These are phyloP conservation scores for Plebejus melissa DNA, from an alignment of 2,888 invertebrate species.

Conservation along the genomic window DNA sequence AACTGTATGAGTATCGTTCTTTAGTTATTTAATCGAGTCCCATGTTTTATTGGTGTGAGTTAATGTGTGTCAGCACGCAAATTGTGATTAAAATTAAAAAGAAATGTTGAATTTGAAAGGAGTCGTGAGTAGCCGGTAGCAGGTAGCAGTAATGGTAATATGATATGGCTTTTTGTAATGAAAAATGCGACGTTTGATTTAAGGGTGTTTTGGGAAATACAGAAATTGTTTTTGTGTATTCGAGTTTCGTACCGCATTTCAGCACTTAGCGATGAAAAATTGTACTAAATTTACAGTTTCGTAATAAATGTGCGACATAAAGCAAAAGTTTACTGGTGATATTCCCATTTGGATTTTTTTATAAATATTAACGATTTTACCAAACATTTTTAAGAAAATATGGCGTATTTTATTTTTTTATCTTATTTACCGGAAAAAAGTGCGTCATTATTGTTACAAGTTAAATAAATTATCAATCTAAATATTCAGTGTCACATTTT, in stretches of 20 bases:
- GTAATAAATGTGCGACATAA: background rate
- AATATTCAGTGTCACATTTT: slow-evolving; percentile 11
- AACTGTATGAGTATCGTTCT: slow-evolving; percentile 47
- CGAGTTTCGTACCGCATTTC: slow-evolving; percentile 1
- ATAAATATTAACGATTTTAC: background rate
- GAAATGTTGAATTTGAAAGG: slow-evolving; percentile 49
- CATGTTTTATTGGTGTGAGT: slow-evolving; percentile 63
- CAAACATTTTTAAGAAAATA: background rate
- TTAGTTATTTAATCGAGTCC: slow-evolving; percentile 61
- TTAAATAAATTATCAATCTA: background rate
- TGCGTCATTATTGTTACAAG: background rate
- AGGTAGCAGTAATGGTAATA: slow-evolving; percentile 31
- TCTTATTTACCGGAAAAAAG: background rate
- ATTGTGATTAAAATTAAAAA: slow-evolving; percentile 76
- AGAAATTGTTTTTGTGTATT: slow-evolving; percentile 12
- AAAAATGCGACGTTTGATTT: slow-evolving; percentile 26
- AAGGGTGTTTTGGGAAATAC: slow-evolving; percentile 28
- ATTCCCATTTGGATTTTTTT: background rate
- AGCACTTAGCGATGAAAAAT: background rate
- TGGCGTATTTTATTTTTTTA: background rate
- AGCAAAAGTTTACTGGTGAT: background rate
- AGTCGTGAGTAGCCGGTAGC: slow-evolving; percentile 34
- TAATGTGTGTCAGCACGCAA: slow-evolving; percentile 73
- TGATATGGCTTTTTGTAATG: slow-evolving; percentile 30
- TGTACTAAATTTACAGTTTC: background rate